phyloP scores from a whole-genome alignment of 2,113 vertebrate species.

The Crotophaga sulcirostris region DNA sequence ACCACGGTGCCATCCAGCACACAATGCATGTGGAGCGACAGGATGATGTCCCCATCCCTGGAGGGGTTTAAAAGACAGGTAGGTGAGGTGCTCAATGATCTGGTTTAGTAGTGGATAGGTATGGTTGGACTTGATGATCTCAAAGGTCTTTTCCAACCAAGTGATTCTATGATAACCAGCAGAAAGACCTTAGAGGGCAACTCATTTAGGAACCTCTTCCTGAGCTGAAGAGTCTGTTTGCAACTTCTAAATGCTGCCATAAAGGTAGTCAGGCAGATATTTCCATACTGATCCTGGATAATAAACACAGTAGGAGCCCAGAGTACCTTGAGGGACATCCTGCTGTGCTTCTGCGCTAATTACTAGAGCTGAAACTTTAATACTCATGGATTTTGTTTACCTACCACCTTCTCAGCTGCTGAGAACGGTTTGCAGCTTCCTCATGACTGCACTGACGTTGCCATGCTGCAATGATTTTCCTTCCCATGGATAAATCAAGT shows the following conservation, averaged over 20 bases:
- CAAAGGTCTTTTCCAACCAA: no score
- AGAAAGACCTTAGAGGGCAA: conserved; percentile 55
- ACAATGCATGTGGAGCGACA: no score
- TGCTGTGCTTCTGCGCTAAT: conserved; percentile 69
- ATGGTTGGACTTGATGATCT: no score
- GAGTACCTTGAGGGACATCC: conserved; percentile 71
- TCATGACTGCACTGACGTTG: not conserved
- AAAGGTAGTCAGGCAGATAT: conserved; percentile 79
- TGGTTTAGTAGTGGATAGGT: no score
- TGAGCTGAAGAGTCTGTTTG: conserved; percentile 52
- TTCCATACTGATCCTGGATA: conserved; percentile 73
- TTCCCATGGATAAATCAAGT: no score
- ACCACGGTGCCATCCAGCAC: no score
- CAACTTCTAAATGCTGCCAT: conserved; percentile 72
- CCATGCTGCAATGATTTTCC: no score
- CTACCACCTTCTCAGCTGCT: conserved; percentile 43
- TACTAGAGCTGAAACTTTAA: conserved; percentile 63
- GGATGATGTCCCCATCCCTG: no score
- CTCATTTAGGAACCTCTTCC: conserved; percentile 63
- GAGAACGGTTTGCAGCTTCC: not conserved
- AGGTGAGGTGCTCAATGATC: no score
- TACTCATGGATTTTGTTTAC: conserved; percentile 61
- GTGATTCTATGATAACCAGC: not conserved
- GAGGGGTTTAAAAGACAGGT: no score
- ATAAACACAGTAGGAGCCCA: conserved; percentile 75